Percentiles rank a stretch among this genome's conserved stretches.
Evolutionary conservation across 2,113 vertebrate genomes (phyloP).

Genomic region (Hippocampus comes): DNA sequence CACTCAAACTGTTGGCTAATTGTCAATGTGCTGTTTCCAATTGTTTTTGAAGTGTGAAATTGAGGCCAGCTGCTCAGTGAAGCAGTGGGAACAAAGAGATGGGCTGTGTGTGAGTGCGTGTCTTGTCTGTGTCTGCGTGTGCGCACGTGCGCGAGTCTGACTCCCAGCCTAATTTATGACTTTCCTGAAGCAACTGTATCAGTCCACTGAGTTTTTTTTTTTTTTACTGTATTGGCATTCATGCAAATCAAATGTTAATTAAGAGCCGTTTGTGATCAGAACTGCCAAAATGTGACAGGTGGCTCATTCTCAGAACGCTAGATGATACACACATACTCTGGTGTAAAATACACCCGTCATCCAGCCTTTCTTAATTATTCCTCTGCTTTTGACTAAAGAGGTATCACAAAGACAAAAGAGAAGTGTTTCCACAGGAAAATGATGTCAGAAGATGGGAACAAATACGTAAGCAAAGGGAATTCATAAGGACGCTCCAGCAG

Average conservation of each 20-base stretch:
- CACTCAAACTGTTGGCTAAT: constrained; percentile 31
- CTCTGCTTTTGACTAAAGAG: neutral
- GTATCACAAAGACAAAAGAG: neutral
- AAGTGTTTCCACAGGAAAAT: constrained; percentile 1
- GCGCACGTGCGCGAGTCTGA: neutral
- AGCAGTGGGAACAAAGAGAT: constrained; percentile 42
- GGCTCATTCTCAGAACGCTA: neutral
- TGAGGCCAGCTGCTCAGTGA: constrained; percentile 64
- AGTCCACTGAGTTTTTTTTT: neutral
- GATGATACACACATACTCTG: neutral
- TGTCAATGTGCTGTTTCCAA: constrained; percentile 39
- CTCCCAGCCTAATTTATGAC: neutral
- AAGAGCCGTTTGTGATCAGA: neutral
- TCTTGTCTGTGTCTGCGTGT: neutral
- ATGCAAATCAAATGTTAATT: neutral
- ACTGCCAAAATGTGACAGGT: neutral
- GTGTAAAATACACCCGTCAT: neutral
- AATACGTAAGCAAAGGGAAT: neutral
- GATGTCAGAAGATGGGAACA: neutral
- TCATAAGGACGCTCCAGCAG: neutral
- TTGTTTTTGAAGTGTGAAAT: constrained; percentile 63
- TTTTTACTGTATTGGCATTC: neutral
- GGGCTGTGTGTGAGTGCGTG: constrained; percentile 11
- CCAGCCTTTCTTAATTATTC: neutral
- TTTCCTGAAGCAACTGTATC: neutral